These are phyloP conservation scores for Bombus picipes DNA, from an alignment of 1,140 invertebrate genomes.

Conservation along the genomic window DNA sequence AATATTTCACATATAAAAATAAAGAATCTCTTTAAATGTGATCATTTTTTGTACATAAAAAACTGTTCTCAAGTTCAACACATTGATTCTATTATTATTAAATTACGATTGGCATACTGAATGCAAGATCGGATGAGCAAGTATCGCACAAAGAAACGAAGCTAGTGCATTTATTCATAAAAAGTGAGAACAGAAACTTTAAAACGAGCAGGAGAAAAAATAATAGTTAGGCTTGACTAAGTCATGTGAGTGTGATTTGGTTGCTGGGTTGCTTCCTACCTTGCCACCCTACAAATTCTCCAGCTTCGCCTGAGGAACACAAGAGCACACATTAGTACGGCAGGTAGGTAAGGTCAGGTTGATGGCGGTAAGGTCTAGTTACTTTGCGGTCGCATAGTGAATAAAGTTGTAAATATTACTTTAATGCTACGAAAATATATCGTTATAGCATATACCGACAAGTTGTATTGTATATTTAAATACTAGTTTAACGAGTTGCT, in stretches of 20 bases:
- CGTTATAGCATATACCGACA: background rate
- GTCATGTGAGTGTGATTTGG: conserved; percentile 83
- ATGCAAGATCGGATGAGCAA: conserved; percentile 61
- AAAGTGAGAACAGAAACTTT: conserved; percentile 67
- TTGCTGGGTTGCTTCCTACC: conserved; percentile 86
- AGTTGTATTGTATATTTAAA: background rate
- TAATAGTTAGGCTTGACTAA: conserved; percentile 74
- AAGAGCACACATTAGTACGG: conserved; percentile 84
- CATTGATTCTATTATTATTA: background rate
- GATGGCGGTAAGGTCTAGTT: conserved; percentile 82
- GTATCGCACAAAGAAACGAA: conserved; percentile 65
- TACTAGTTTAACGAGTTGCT: background rate
- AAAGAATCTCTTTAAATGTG: background rate
- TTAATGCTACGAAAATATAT: conserved; percentile 34
- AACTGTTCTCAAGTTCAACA: conserved; percentile 22
- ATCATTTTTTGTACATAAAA: background rate
- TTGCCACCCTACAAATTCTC: conserved; percentile 93
- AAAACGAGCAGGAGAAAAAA: conserved; percentile 66
- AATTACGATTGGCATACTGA: conserved; percentile 62
- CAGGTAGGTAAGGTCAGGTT: conserved; percentile 83
- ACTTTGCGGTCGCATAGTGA: conserved; percentile 80
- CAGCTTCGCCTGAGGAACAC: conserved; percentile 89
- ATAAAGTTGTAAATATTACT: conserved; percentile 40
- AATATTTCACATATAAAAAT: background rate
- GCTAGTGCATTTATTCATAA: conserved; percentile 67